Conservation (phyloP, 2,113 vertebrate genomes). For the Amazona vittata region DNA sequence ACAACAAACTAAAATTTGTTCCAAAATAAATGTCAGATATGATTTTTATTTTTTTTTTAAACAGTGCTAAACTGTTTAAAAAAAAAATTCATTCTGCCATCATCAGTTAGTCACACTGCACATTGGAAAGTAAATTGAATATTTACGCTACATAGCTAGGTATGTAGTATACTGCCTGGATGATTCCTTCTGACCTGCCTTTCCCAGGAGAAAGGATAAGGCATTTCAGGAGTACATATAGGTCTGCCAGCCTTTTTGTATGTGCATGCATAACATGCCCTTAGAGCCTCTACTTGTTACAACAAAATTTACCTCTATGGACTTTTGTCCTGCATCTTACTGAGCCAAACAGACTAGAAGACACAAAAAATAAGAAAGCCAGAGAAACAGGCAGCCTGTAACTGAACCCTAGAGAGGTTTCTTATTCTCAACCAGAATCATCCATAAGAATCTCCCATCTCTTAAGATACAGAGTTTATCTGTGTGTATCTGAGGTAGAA, state of each 20-base stretch:
- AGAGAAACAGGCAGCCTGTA: background rate
- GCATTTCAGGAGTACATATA: background rate
- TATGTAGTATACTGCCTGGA: background rate
- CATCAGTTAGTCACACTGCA: background rate
- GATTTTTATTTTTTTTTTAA: background rate
- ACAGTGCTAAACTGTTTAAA: background rate
- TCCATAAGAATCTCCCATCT: background rate
- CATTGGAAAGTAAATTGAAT: background rate
- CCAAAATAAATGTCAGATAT: background rate
- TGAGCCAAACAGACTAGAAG: background rate
- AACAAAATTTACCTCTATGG: background rate
- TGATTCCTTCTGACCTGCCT: background rate
- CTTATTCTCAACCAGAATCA: background rate
- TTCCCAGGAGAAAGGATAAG: background rate
- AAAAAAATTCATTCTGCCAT: background rate
- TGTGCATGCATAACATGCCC: fast-evolving
- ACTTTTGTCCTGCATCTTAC: background rate
- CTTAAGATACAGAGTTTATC: background rate
- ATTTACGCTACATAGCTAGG: background rate
- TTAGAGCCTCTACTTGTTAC: background rate
- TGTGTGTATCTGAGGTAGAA: background rate
- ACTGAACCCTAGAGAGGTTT: background rate
- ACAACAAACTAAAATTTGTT: background rate
- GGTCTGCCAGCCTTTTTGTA: background rate
- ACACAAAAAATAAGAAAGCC: background rate